Evolutionary conservation across 2,888 invertebrate genomes (phyloP).

Genomic region (Orthosia gothica): DNA sequence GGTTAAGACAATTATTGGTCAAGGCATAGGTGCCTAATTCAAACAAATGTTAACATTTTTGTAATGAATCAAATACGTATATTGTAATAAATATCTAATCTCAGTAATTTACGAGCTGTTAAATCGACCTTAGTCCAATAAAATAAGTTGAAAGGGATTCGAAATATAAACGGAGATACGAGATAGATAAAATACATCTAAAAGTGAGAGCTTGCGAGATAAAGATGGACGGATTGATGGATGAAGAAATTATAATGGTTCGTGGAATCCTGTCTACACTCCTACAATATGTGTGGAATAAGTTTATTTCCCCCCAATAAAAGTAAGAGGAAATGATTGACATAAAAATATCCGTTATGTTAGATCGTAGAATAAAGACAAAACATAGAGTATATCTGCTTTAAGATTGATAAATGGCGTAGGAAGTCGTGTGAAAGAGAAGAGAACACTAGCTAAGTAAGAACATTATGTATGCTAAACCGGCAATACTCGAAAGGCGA

Average conservation of each 20-base stretch:
- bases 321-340: constrained; percentile 34
- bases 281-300: constrained; percentile 29
- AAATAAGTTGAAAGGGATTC: constrained; percentile 22
- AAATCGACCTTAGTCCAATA: constrained; percentile 5
- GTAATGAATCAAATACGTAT: background rate
- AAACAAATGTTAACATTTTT: background rate
- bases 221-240: constrained; percentile 35
- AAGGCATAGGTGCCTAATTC: background rate
- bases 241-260: constrained; percentile 53
- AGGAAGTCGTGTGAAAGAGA: constrained; percentile 23
- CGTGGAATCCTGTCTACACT: constrained; percentile 9
- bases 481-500: constrained; percentile 37
- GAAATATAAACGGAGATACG: constrained; percentile 11
- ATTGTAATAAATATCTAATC: background rate
- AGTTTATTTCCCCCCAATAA: constrained; percentile 41
- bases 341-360: constrained; percentile 23
- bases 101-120: constrained; percentile 25
- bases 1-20: constrained; percentile 4
- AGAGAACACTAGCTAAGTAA: constrained; percentile 27
- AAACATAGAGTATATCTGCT: constrained; percentile 10
- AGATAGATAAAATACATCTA: constrained; percentile 35
- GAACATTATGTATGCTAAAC: constrained; percentile 37
- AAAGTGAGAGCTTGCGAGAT: constrained; percentile 19
- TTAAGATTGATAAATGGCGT: constrained; percentile 14
- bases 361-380: background rate